phyloP scores from a whole-genome alignment of 2,113 vertebrate species.

The Nibea albiflora region DNA sequence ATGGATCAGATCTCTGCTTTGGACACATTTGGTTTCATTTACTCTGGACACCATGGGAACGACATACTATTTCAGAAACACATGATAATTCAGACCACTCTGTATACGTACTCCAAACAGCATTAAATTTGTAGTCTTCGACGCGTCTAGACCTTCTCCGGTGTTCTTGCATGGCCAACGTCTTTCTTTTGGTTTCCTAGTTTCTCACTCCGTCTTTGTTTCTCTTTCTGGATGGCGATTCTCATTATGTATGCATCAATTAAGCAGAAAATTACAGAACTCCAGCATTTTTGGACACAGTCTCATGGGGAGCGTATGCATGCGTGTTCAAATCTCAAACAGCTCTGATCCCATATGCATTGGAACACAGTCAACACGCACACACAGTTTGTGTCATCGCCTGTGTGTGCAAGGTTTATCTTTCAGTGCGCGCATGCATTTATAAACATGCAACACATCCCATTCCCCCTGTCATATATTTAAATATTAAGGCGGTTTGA shows the following conservation, averaged over 20 bases:
- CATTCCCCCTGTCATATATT: constrained; percentile 25
- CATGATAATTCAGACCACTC: neutral
- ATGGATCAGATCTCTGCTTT: neutral
- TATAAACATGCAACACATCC: neutral
- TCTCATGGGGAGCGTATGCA: neutral
- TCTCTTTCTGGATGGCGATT: constrained; percentile 15
- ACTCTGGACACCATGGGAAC: neutral
- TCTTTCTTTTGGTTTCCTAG: neutral
- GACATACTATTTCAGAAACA: neutral
- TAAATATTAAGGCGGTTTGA: constrained; percentile 54
- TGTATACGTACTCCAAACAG: neutral
- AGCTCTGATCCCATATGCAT: constrained; percentile 2
- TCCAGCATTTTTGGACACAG: constrained; percentile 3
- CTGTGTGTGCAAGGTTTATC: neutral
- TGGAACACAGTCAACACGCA: neutral
- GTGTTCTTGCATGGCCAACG: neutral
- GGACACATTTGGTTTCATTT: neutral
- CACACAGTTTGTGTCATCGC: neutral
- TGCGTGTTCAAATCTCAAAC: neutral
- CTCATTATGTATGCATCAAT: constrained; percentile 47
- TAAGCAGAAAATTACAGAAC: constrained; percentile 51
- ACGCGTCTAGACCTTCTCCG: neutral
- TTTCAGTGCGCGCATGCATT: neutral
- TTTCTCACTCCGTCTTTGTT: constrained; percentile 25
- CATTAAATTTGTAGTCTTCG: neutral